These are phyloP conservation scores for Takifugu rubripes DNA, from an alignment of 2,797 vertebrate species.

Conservation along the genomic window DNA sequence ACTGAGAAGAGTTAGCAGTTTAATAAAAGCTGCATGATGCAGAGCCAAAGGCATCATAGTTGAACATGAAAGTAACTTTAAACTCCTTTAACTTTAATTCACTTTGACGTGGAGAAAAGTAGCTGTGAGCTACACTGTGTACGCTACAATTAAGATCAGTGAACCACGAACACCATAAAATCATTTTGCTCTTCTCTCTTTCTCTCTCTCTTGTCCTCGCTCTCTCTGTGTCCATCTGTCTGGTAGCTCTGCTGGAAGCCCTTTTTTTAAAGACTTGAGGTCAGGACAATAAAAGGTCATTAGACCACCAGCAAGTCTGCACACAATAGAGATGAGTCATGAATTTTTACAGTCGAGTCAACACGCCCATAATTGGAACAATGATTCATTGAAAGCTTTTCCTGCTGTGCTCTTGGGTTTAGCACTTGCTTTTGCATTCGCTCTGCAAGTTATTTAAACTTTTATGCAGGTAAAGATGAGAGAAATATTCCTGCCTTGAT, in stretches of 20 bases:
- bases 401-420: too few species aligned
- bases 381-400: too few species aligned
- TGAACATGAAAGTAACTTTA: conserved; percentile 49
- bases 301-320: conserved; percentile 22
- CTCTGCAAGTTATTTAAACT: too few species aligned
- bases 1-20: conserved; percentile 16
- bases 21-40: conserved; percentile 20
- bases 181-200: conserved; percentile 33
- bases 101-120: conserved; percentile 58
- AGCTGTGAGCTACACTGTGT: conserved; percentile 58
- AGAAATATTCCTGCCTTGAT: conserved; percentile 1
- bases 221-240: conserved; percentile 16
- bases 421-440: too few species aligned
- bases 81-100: conserved; percentile 61
- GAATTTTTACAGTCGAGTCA: too few species aligned
- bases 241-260: conserved; percentile 33
- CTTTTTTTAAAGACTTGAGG: conserved; percentile 22
- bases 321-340: not conserved
- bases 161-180: conserved; percentile 28
- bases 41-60: conserved; percentile 36
- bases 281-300: conserved; percentile 45
- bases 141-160: conserved; percentile 56
- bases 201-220: not conserved
- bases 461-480: too few species aligned
- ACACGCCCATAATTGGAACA: too few species aligned